Conservation (phyloP, 2,888 invertebrate genomes). For the Idaea straminata region DNA sequence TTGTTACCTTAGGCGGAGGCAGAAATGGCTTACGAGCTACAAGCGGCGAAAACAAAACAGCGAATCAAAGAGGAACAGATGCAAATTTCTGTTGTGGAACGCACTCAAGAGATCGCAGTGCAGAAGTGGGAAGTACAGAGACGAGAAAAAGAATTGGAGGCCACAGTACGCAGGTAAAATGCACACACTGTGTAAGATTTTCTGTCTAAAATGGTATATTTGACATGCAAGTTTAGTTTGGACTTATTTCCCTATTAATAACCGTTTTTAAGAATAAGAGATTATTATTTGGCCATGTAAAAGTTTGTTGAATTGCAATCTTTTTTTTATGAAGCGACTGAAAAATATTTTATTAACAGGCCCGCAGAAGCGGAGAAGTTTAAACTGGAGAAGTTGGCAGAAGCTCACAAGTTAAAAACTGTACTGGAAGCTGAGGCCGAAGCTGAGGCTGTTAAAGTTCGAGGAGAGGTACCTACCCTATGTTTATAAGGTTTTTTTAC, state of each 20-base stretch:
- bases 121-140: slow-evolving; percentile 98
- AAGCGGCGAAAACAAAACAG: slow-evolving; percentile 97
- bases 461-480: slow-evolving; percentile 81
- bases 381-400: slow-evolving; percentile 94
- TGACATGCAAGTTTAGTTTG: too few relatives aligned
- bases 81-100: slow-evolving; percentile 96
- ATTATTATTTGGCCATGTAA: too few relatives aligned
- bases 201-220: neutral
- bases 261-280: too few relatives aligned
- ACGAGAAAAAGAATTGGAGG: slow-evolving; percentile 94
- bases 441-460: slow-evolving; percentile 90
- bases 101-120: slow-evolving; percentile 95
- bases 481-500: too few relatives aligned
- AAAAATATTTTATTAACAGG: slow-evolving; percentile 52
- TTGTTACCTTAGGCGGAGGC: slow-evolving; percentile 86
- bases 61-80: slow-evolving; percentile 98
- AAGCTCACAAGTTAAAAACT: slow-evolving; percentile 92
- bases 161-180: slow-evolving; percentile 86
- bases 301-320: too few relatives aligned
- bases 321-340: neutral
- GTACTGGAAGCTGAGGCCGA: slow-evolving; percentile 98
- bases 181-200: neutral
- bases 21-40: slow-evolving; percentile 94
- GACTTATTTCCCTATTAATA: too few relatives aligned
- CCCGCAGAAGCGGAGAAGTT: slow-evolving; percentile 98